Conservation (phyloP, 2,113 vertebrate species). For the Puffinus mauretanicus region DNA sequence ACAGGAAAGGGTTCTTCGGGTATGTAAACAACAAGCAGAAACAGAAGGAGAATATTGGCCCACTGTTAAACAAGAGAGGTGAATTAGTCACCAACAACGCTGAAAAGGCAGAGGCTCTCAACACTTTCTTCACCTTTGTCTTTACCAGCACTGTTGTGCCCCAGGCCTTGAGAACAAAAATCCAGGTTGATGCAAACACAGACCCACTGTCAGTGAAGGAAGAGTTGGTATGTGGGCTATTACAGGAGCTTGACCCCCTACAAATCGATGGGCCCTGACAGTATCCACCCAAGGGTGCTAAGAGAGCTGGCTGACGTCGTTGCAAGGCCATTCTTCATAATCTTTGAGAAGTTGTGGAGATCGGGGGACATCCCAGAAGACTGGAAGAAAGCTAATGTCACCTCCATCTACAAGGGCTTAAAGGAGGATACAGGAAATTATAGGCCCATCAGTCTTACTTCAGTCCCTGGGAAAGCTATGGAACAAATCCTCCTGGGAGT, state of each 20-base stretch:
- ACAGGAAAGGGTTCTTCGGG: neutral
- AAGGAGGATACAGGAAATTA: neutral
- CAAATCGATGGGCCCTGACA: neutral
- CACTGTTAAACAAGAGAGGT: neutral
- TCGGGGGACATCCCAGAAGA: neutral
- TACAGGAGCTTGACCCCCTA: neutral
- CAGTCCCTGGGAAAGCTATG: no score
- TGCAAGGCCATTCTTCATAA: neutral
- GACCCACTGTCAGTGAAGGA: neutral
- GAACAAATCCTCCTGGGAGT: no score
- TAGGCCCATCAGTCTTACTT: neutral
- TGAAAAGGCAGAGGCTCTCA: neutral
- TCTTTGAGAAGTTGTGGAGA: neutral
- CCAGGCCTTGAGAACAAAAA: neutral
- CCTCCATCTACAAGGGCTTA: neutral
- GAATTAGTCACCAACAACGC: neutral
- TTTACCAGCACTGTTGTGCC: neutral
- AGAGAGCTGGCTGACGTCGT: neutral
- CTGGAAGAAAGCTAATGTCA: neutral
- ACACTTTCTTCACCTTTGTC: neutral
- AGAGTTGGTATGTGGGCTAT: neutral
- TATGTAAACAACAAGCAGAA: neutral
- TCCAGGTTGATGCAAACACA: neutral
- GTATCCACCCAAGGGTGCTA: neutral
- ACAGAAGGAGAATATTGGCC: neutral